Base-by-base conservation (phyloP, 1,140 invertebrate genomes). In the Temnothorax longispinosus region DNA sequence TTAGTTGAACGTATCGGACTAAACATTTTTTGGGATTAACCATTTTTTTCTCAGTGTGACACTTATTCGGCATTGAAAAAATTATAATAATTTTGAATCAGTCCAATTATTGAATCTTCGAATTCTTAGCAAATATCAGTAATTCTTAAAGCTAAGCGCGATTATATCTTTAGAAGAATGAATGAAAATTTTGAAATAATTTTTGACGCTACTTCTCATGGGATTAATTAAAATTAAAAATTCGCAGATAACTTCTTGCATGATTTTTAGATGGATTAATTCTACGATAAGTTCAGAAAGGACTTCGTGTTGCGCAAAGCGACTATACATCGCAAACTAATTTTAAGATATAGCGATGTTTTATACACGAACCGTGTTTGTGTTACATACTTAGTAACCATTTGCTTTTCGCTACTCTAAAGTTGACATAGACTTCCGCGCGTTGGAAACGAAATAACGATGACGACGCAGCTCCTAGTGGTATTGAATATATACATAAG, bases 331-430 rank as follows among this genome's bases (percentile, higher is more conserved):
- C 41, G 27, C 47, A 67, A 67, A 78, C 64, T 41, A 41, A 80
- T 80, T 41, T 69, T 41, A 21, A 54, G 32, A 11, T 69, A 21
- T 69, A 54, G 35, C 44, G 10, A 47, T 52, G 21, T 81, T 81
- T 81, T 58, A 54, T 27, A 58, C 38, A 44, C 65, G 52, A n/a
- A 6, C 5, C 65, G 64, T 81, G 64, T 56, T 21, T 81, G 18
- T 44, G 15, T 71, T 81, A 81, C 65, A 72, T 58, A 27, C 27
- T 27, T 27, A 81, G 50, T 44, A 41, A 81, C 78, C 35, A 71
- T 72, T 58, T 81, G 80, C 47, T 74, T 58, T 32, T 27, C 27
- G 38, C 13, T 38, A 38, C 15, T 13, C 32, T 67, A 52, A 67
- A 80, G 8, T 38, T 13, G 41, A 32, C 50, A 18, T 44, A 38